These are phyloP conservation scores for Graphium colonna DNA, from an alignment of 2,888 invertebrate species.

Conservation along the genomic window DNA sequence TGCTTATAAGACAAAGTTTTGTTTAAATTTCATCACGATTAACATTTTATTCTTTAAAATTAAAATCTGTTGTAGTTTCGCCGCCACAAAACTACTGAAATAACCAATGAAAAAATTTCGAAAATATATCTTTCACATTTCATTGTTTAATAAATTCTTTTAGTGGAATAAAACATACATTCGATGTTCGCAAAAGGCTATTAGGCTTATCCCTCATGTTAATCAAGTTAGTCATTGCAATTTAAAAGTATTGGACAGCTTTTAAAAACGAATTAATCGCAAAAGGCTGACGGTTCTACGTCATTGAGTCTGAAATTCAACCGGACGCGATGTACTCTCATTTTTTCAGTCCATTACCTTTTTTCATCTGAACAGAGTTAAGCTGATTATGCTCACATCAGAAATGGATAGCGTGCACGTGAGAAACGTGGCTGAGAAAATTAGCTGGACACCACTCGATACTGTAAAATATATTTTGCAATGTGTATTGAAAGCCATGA, in stretches of 20 bases:
- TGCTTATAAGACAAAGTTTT: too few relatives aligned
- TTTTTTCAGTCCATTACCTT: conserved; percentile 64
- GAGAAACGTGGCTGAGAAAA: conserved; percentile 24
- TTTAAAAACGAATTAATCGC: conserved; percentile 14
- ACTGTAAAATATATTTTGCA: neutral
- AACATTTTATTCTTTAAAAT: neutral
- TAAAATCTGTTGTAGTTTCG: too few relatives aligned
- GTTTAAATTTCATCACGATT: neutral
- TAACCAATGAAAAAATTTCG: too few relatives aligned
- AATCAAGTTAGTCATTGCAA: too few relatives aligned
- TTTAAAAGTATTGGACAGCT: neutral
- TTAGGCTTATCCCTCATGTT: neutral
- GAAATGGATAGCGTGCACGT: conserved; percentile 37
- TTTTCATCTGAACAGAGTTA: conserved; percentile 57
- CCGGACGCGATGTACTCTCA: conserved; percentile 32
- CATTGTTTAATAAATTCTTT: neutral
- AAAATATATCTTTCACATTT: neutral
- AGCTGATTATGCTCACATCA: conserved; percentile 60
- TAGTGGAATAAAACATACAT: conserved; percentile 1
- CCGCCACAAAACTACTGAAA: neutral
- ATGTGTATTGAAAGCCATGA: neutral
- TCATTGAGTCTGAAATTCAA: conserved; percentile 23
- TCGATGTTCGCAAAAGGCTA: neutral
- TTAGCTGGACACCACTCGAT: conserved; percentile 23
- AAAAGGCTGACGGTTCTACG: conserved; percentile 13